Evolutionary conservation across 2,888 invertebrate genomes (phyloP).

Genomic region (Azorinus chamasolen): DNA sequence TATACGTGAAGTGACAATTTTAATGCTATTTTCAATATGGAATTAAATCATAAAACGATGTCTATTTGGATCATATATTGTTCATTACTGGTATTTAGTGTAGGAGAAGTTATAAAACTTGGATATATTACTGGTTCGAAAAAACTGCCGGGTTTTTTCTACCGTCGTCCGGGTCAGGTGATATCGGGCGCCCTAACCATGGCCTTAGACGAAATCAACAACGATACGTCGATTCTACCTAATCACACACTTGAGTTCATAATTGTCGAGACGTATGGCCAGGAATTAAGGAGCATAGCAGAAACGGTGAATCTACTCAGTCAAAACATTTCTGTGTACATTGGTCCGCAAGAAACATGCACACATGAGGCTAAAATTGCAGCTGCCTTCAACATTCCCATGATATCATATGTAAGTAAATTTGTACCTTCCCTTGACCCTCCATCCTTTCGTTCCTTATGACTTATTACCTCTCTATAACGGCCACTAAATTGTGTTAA

Average conservation of each 20-base stretch:
- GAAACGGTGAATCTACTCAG: slow-evolving; percentile 94
- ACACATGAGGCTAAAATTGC: slow-evolving; percentile 97
- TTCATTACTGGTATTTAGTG: no score
- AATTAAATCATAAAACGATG: no score
- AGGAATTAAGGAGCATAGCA: slow-evolving; percentile 94
- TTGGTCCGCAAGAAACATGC: slow-evolving; percentile 95
- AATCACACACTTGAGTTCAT: slow-evolving; percentile 93
- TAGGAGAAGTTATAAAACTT: slow-evolving; percentile 66
- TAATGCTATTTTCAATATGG: no score
- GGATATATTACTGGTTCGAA: slow-evolving; percentile 80
- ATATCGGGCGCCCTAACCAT: slow-evolving; percentile 95
- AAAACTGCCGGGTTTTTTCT: slow-evolving; percentile 82
- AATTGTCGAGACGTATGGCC: slow-evolving; percentile 96
- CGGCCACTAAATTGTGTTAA: no score
- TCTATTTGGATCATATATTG: no score
- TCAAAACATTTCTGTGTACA: slow-evolving; percentile 94
- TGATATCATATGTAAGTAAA: slow-evolving; percentile 97
- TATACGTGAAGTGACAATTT: no score
- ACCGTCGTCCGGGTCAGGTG: slow-evolving; percentile 91
- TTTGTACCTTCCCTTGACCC: background rate
- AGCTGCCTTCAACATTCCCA: slow-evolving; percentile 96
- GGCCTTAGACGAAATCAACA: slow-evolving; percentile 92
- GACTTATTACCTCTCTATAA: no score
- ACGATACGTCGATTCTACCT: slow-evolving; percentile 84
- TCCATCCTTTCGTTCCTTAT: no score